Base-by-base conservation (phyloP, 2,888 invertebrate species). In the Hoplodrina ambigua region DNA sequence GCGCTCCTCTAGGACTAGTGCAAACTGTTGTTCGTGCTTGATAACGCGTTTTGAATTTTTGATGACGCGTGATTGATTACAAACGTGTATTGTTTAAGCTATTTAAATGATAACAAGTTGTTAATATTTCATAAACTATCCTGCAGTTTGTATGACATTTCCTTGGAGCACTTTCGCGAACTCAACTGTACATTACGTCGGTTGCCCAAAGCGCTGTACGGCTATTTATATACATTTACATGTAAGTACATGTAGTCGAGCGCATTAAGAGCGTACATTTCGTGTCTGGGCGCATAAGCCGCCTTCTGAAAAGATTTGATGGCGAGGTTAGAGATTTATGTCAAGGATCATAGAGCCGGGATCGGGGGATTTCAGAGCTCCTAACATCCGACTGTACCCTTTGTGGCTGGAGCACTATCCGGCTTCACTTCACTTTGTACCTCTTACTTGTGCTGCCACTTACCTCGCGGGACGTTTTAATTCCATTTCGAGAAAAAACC, bases 321-420 rank as follows among this genome's bases (percentile, higher is more conserved):
- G 94, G 93, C 91, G 93, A 92, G 93, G 94, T 95, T 94, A 94
- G 94, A 94, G 95, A 95, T 95, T 96, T 94, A 94, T 95, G 96
- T 96, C 96, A 95, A 96, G 96, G 94, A 95, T 94, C 95, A 95
- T 95, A 95, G 90, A 94, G 91, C 85, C 90, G 93, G 92, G 93
- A 94, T 94, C 94, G 93, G 91, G 92, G 93, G 94, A 93, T 94
- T 95, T 94, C 93, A 94, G 93, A 91, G 92, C 92, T 92, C 88
- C 93, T 93, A 91, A 90, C 94, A 94, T 94, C 94, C 93, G 91
- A 93, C 94, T 94, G 93, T 92, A 92, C 93, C 94, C 94, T 95
- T 96, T 95, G 95, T 96, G 92, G 91, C 87, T 93, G 92, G 91
- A 94, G 94, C 94, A 94, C 95, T 94, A 94, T 94, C 92, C 94